These are phyloP conservation scores for Acrocera orbiculus DNA, from an alignment of 2,888 invertebrate species.

Conservation along the genomic window DNA sequence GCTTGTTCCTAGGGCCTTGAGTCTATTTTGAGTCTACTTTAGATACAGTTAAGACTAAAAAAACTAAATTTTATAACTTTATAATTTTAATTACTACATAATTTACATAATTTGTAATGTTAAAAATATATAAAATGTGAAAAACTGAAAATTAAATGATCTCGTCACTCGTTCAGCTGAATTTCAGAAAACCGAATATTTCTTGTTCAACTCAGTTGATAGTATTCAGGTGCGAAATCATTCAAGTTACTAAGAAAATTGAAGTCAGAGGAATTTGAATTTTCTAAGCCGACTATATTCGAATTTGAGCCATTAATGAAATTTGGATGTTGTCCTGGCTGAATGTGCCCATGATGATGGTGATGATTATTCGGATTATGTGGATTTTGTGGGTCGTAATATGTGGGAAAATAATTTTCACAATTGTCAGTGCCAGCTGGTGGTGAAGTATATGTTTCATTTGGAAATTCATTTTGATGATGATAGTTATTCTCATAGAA, in stretches of 20 bases:
- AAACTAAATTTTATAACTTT: no score
- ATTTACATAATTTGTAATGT: no score
- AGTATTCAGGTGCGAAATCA: slow-evolving; percentile 85
- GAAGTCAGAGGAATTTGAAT: slow-evolving; percentile 85
- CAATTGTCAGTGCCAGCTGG: slow-evolving; percentile 12
- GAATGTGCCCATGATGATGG: slow-evolving; percentile 14
- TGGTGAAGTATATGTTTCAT: slow-evolving; percentile 11
- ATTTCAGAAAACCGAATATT: slow-evolving; percentile 18
- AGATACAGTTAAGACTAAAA: no score
- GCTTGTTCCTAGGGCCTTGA: no score
- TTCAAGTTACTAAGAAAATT: slow-evolving; percentile 84
- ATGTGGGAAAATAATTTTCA: slow-evolving; percentile 15
- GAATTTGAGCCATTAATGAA: slow-evolving; percentile 31
- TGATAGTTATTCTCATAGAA: slow-evolving; percentile 25
- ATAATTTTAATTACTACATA: no score
- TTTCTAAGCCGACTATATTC: slow-evolving; percentile 52
- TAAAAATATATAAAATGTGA: no score
- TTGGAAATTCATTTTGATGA: slow-evolving; percentile 10
- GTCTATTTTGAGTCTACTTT: no score
- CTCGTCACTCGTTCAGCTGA: no score
- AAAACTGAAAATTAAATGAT: no score
- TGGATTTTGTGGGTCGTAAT: slow-evolving; percentile 13
- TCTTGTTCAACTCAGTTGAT: slow-evolving; percentile 38
- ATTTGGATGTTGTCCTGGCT: slow-evolving; percentile 15
- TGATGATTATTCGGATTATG: slow-evolving; percentile 18